These are phyloP conservation scores for Charina bottae DNA, from an alignment of 2,113 vertebrate genomes.

Conservation along the genomic window DNA sequence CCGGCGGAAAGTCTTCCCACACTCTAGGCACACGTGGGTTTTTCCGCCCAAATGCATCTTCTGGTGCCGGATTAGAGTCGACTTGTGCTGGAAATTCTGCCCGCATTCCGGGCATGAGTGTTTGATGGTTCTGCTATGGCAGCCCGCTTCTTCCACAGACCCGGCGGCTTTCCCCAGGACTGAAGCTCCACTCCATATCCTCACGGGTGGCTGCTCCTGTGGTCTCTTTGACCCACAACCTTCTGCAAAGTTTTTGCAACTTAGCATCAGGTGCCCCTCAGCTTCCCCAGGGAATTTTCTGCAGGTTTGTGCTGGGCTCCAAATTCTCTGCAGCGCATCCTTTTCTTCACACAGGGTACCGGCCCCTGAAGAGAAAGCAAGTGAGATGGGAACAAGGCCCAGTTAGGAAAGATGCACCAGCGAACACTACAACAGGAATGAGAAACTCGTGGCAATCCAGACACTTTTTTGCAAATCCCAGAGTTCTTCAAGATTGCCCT, in stretches of 20 bases:
- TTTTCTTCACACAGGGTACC: background rate
- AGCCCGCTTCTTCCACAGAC: background rate
- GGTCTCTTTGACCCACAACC: background rate
- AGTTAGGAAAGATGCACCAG: no score
- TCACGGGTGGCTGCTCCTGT: background rate
- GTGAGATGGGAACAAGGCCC: no score
- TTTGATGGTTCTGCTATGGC: slow-evolving; percentile 42
- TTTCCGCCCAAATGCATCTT: slow-evolving; percentile 40
- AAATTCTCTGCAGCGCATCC: background rate
- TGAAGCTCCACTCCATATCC: background rate
- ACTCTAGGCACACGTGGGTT: background rate
- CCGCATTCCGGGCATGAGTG: slow-evolving; percentile 65
- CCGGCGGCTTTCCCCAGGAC: no score
- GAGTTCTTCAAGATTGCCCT: no score
- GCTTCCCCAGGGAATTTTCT: background rate
- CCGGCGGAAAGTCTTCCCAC: slow-evolving; percentile 37
- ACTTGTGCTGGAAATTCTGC: slow-evolving; percentile 68
- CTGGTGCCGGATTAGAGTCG: slow-evolving; percentile 66
- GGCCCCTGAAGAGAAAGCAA: background rate
- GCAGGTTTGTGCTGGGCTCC: background rate
- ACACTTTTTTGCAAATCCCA: no score
- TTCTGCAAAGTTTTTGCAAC: background rate
- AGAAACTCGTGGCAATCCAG: no score
- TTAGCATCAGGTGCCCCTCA: background rate
- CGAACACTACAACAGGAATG: no score